These are phyloP conservation scores for Melanotaenia trifasciata DNA, from an alignment of 2,797 vertebrate genomes.

Conservation along the genomic window DNA sequence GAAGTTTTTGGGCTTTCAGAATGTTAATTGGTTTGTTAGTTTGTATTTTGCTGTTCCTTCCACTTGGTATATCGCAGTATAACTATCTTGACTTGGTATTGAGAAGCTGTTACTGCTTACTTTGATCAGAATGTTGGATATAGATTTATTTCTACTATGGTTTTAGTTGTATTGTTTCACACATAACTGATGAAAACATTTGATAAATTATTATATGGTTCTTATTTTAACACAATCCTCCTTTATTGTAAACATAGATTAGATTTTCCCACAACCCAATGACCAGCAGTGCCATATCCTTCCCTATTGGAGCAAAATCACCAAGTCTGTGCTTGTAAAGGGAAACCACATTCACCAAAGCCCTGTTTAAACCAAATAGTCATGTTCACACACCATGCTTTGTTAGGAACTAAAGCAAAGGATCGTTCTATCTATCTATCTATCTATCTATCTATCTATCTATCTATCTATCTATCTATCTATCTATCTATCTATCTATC, in stretches of 20 bases:
- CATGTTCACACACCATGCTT: neutral
- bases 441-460: too few species aligned
- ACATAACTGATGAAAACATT: too few species aligned
- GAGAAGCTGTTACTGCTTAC: conserved; percentile 39
- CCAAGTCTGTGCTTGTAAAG: neutral
- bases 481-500: neutral
- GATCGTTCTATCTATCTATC: conserved; percentile 4
- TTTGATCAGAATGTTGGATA: conserved; percentile 16
- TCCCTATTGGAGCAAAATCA: neutral
- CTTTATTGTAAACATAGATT: neutral
- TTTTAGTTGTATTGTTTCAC: conserved; percentile 11
- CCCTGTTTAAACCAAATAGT: conserved; percentile 25
- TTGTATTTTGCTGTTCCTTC: conserved; percentile 52
- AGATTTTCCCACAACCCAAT: neutral
- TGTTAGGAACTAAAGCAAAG: conserved; percentile 7
- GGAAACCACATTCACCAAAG: conserved; percentile 33
- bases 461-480: too few species aligned
- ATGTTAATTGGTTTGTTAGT: conserved; percentile 68
- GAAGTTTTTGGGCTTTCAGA: conserved; percentile 48
- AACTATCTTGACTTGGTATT: conserved; percentile 63
- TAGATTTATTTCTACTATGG: neutral
- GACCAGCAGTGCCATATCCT: neutral
- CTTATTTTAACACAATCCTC: neutral
- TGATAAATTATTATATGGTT: neutral
- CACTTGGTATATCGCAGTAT: conserved; percentile 39